These are phyloP conservation scores for Fulmarus glacialis DNA, from an alignment of 2,113 vertebrate species.

Conservation along the genomic window DNA sequence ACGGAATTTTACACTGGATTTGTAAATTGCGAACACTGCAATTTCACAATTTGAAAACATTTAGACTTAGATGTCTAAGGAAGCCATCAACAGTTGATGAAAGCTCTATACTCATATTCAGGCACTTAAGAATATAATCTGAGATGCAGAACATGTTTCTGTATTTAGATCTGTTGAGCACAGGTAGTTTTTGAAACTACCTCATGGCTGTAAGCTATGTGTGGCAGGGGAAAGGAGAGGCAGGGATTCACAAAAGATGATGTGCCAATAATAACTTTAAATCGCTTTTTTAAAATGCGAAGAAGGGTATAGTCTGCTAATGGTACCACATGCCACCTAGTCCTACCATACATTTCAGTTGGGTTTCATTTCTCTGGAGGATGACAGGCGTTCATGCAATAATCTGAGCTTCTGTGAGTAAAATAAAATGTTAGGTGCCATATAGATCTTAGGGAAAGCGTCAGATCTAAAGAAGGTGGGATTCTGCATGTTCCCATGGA, in stretches of 20 bases:
- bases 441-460: not conserved
- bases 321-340: not conserved
- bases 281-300: not conserved
- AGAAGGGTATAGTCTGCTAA: not conserved
- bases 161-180: not conserved
- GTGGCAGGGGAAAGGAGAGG: not conserved
- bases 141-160: not conserved
- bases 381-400: not conserved
- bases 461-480: not conserved
- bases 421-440: not conserved
- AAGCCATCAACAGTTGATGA: not conserved
- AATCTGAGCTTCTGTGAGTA: not conserved
- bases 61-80: not conserved
- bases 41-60: not conserved
- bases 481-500: not conserved
- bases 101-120: not conserved
- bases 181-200: not conserved
- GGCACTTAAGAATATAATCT: not conserved
- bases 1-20: not conserved
- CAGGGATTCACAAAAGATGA: not conserved
- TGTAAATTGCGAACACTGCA: not conserved
- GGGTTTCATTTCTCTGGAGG: not conserved
- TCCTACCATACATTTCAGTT: not conserved
- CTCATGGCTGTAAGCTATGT: not conserved
- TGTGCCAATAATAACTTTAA: not conserved